These are phyloP conservation scores for Indicator maculatus DNA, from an alignment of 2,113 vertebrate genomes.

Conservation along the genomic window DNA sequence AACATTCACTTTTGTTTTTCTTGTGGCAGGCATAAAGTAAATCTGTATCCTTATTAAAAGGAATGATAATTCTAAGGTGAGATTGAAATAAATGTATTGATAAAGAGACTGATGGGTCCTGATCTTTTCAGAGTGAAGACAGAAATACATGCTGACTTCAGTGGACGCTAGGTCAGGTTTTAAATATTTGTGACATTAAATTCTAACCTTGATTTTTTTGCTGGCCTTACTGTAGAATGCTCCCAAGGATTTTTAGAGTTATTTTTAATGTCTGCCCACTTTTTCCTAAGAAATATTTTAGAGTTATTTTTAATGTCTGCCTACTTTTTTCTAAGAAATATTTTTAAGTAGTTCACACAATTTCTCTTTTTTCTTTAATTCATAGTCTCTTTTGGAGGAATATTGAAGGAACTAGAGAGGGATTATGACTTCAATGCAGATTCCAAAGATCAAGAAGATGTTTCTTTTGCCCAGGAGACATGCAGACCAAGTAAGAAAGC, in stretches of 20 bases:
- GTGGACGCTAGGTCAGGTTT: neutral
- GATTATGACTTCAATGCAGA: neutral
- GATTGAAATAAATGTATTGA: neutral
- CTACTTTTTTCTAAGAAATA: neutral
- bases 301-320: neutral
- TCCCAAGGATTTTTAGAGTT: neutral
- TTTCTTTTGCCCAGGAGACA: neutral
- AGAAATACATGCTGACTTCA: neutral
- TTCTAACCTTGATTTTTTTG: neutral
- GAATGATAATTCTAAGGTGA: neutral
- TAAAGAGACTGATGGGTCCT: neutral
- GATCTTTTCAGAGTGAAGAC: neutral
- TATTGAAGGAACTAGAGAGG: neutral
- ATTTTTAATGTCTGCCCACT: neutral
- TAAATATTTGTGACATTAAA: neutral
- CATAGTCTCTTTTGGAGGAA: neutral
- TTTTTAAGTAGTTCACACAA: neutral
- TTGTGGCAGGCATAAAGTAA: neutral
- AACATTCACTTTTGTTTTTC: neutral
- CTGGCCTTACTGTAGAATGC: neutral
- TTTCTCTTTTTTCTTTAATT: neutral
- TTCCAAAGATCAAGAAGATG: neutral
- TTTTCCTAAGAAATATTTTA: no score
- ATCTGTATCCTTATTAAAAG: neutral
- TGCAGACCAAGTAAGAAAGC: neutral